phyloP scores from a whole-genome alignment of 2,113 vertebrate species.

The Ophthalmotilapia sp. region DNA sequence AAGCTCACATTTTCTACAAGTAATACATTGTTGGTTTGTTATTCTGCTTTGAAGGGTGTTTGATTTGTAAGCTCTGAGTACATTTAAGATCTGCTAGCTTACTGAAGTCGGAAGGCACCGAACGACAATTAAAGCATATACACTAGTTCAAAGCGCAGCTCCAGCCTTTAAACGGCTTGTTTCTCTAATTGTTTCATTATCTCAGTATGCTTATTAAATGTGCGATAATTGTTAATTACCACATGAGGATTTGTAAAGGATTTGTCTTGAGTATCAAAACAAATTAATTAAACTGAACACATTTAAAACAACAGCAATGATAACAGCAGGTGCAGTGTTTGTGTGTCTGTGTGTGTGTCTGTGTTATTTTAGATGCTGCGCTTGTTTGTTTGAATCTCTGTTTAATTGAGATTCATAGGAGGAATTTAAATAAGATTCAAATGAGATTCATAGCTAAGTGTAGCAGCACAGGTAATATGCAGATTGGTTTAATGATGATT shows the following conservation, averaged over 20 bases:
- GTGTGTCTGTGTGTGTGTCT: neutral
- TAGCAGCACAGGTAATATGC: slow-evolving; percentile 62
- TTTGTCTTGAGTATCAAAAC: slow-evolving; percentile 72
- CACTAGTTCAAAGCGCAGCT: slow-evolving; percentile 57
- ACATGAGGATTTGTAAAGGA: slow-evolving; percentile 63
- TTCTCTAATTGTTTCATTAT: slow-evolving; percentile 73
- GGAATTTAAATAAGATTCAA: slow-evolving; percentile 65
- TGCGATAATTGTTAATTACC: slow-evolving; percentile 70
- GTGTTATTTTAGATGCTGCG: neutral
- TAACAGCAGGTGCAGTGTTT: slow-evolving; percentile 55
- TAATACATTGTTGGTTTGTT: slow-evolving; percentile 55
- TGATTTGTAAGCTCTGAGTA: slow-evolving; percentile 49
- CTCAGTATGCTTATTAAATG: slow-evolving; percentile 71
- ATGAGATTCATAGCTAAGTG: slow-evolving; percentile 65
- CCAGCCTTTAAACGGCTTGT: slow-evolving; percentile 61
- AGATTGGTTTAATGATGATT: slow-evolving; percentile 64
- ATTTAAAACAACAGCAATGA: slow-evolving; percentile 58
- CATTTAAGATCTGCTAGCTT: slow-evolving; percentile 35
- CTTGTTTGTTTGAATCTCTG: slow-evolving; percentile 47
- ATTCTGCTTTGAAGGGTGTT: slow-evolving; percentile 56
- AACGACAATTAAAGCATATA: slow-evolving; percentile 54
- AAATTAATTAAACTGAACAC: slow-evolving; percentile 67
- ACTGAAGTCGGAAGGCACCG: slow-evolving; percentile 43
- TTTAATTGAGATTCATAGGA: slow-evolving; percentile 67
- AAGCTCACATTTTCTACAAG: slow-evolving; percentile 29